Base-by-base conservation (phyloP, 2,888 invertebrate genomes). In the Hipparchia sbordonii region DNA sequence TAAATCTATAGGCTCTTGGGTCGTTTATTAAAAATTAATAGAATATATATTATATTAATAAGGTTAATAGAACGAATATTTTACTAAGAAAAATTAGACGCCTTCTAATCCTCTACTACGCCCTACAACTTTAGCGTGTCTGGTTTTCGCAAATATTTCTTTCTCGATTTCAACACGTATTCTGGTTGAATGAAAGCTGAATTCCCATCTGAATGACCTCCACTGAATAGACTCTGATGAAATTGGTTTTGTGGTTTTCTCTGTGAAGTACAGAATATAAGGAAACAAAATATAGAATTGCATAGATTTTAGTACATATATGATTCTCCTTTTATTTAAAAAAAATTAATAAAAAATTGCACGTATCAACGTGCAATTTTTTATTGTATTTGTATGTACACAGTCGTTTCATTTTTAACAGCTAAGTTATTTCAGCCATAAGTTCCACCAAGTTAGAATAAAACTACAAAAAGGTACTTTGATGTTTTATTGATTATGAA, bases 141-240 rank as follows among this genome's bases (percentile, higher is more conserved):
- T 60, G 10, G 13, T 12, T 39, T 60, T 6, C 6, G 60, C 60
- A 60, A 60, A 60, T 60, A 39, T 2, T 59, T 1, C 39, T 39
- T 39, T 60, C 12, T 45, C 45, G 39, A 39, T 60, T 60, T 60
- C 45, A n/a, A 60, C 60, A 12, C 45, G 12, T 39, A 60, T 39
- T 45, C 60, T 60, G 60, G 39, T 60, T 59, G 60, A 60, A 60
- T 39, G 39, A 33, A 60, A 45, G 39, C 60, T 39, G 12, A 60
- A 60, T 12, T 60, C 60, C 45, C 45, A 39, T 10, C 39, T 3
- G 60, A 39, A 60, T 60, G 9, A 10, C 12, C 39, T 60, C 33
- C 39, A 60, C 5, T 60, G 39, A 60, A 60, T 23, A 33, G 33
- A 39, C 59, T 39, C 45, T 12, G 60, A 39, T 60, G 12, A n/a